Base-by-base conservation (phyloP, 2,113 vertebrate genomes). In the Centropus bengalensis region DNA sequence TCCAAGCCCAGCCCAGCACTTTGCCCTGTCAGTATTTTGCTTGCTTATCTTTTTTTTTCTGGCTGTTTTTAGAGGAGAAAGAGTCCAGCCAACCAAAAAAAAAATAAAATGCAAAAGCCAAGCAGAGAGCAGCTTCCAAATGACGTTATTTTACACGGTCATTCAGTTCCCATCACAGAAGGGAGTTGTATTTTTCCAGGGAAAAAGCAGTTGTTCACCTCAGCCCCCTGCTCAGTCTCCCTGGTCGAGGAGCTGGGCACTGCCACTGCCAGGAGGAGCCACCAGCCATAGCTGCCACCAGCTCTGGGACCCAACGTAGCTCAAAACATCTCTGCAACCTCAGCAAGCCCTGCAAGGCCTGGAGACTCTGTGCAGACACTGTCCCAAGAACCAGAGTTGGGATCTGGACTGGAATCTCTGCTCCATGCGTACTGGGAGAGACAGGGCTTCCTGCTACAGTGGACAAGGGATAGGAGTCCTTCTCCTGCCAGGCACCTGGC, bases 91-190 rank as follows among this genome's bases (percentile, higher is more conserved):
- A 90, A 58, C 14, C 28, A 5, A 60, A 51, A 81, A 62, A 26
- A 74, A 64, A 66, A 12, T n/a, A n/a, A 86, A 68, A 42, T 32
- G 32, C 12, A 66, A 94, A 92, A 91, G 21, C 58, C 60, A 74
- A 93, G n/a, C 55, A 83, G 51, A 82, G 26, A 71, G 13, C 26
- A 78, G 47, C 69, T 92, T 95, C 76, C 91, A 91, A 92, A 76
- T 69, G 12, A 66, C 11, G 54, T 56, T 92, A 27, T 88, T 96
- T 94, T 27, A 69, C 75, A 56, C 4, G 12, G 69, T 75, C 56
- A 42, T 68, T 68, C n/a, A 28, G 49, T 85, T 93, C 75, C 45
- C 40, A 77, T 73, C 74, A 69, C 27, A 80, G 67, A 87, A 68
- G 24, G 27, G 20, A 85, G 32, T 12, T 68, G 21, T 0, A 56